Evolutionary conservation across 2,888 invertebrate species (phyloP).

Genomic region (Ormia ochracea): DNA sequence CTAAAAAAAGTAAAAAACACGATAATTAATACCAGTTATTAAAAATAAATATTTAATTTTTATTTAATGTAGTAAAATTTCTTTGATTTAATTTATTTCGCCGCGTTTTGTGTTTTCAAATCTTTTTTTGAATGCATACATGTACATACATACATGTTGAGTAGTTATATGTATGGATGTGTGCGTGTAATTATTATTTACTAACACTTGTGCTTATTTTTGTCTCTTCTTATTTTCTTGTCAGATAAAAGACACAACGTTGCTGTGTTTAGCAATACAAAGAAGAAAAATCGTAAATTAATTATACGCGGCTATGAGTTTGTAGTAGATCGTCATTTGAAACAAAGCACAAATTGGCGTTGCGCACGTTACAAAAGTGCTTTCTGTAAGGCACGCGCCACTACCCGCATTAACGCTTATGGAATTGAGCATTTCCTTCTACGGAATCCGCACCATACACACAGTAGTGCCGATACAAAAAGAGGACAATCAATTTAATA

Average conservation of each 20-base stretch:
- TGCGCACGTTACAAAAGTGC: constrained; percentile 73
- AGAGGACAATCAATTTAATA: constrained; percentile 1
- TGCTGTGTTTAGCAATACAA: constrained; percentile 71
- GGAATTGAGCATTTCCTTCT: constrained; percentile 72
- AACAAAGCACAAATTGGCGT: constrained; percentile 75
- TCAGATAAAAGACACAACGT: constrained; percentile 62
- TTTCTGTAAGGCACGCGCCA: constrained; percentile 75
- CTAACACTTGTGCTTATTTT: constrained; percentile 19
- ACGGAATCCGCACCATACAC: constrained; percentile 70
- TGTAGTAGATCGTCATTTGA: constrained; percentile 74
- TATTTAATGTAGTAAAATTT: not conserved
- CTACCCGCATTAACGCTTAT: constrained; percentile 69
- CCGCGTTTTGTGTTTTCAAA: not conserved
- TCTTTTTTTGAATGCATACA: too few relatives aligned
- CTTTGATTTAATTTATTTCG: not conserved
- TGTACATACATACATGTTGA: not conserved
- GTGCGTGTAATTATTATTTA: not conserved
- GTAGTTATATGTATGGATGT: not conserved
- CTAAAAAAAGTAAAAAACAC: not conserved
- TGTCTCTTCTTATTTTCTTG: too few relatives aligned
- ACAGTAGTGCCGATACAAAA: constrained; percentile 46
- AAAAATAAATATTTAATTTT: not conserved
- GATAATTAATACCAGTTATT: not conserved
- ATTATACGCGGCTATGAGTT: constrained; percentile 72
- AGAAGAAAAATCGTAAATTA: constrained; percentile 74